phyloP scores from a whole-genome alignment of 2,113 vertebrate species.

The Nothocercus julius region DNA sequence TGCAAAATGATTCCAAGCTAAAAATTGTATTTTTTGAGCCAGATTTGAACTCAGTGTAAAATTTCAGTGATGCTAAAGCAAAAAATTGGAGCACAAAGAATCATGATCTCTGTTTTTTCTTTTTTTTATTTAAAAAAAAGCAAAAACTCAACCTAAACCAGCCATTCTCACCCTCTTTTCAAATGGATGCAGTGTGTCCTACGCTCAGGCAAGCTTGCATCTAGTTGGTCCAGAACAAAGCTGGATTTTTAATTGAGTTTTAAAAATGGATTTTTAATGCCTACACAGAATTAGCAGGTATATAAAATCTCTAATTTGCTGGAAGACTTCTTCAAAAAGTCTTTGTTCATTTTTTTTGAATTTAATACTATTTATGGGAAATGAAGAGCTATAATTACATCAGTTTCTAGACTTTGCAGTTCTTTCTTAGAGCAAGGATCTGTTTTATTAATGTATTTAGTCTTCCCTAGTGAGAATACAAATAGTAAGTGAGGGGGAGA shows the following conservation, averaged over 20 bases:
- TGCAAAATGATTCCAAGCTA: background rate
- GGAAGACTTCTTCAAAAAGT: conserved; percentile 28
- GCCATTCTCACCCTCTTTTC: background rate
- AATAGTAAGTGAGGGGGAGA: conserved; percentile 25
- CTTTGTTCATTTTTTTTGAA: background rate
- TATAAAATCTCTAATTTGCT: conserved; percentile 36
- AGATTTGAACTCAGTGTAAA: background rate
- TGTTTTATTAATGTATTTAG: conserved; percentile 71
- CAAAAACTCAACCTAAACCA: background rate
- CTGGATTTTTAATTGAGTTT: background rate
- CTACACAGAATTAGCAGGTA: background rate
- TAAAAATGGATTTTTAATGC: conserved; percentile 7
- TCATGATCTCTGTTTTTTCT: too few relatives aligned
- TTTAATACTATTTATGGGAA: conserved; percentile 50
- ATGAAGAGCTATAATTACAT: conserved; percentile 12
- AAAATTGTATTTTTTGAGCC: background rate
- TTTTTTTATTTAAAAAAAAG: background rate
- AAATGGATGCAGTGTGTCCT: background rate
- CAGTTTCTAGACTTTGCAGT: conserved; percentile 45
- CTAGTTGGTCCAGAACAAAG: background rate
- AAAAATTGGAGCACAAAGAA: background rate
- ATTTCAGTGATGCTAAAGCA: background rate
- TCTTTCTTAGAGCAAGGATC: conserved; percentile 69
- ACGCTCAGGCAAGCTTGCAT: background rate
- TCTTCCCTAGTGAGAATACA: conserved; percentile 68